Percentiles rank a stretch among this genome's conserved stretches.
Conservation (phyloP, 2,888 invertebrate species). For the Aplocera efformata region DNA sequence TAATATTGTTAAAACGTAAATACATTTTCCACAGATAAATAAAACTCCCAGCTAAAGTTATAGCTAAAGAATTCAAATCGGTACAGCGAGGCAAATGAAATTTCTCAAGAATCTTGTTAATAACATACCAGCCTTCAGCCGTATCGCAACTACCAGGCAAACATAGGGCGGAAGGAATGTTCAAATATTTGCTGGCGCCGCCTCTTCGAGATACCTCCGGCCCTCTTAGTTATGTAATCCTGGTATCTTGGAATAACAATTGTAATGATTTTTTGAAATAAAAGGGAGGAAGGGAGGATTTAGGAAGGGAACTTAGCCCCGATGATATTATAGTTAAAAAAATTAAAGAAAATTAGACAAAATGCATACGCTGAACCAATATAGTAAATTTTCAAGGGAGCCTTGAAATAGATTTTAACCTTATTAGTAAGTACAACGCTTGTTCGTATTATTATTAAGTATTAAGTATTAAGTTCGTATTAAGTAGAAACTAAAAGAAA, state of each 20-base stretch:
- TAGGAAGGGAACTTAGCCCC: background rate
- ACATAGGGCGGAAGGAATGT: constrained; percentile 48
- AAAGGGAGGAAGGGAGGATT: background rate
- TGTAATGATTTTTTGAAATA: constrained; percentile 21
- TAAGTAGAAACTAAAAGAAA: no score
- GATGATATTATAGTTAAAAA: no score
- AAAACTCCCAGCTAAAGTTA: constrained; percentile 7
- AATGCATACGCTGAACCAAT: no score
- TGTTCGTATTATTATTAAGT: no score
- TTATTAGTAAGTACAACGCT: no score
- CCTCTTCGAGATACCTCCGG: constrained; percentile 42
- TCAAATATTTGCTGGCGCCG: constrained; percentile 53
- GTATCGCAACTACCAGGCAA: constrained; percentile 48
- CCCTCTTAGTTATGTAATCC: constrained; percentile 52
- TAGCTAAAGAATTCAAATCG: constrained; percentile 19
- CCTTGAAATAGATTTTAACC: no score
- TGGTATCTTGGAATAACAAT: constrained; percentile 34
- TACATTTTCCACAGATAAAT: no score
- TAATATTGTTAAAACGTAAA: no score
- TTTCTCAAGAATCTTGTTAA: constrained; percentile 25
- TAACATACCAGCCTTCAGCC: constrained; percentile 40
- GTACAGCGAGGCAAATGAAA: constrained; percentile 21
- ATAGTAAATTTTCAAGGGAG: no score
- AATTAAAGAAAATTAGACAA: no score
- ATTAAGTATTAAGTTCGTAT: no score